Conservation (phyloP, 2,113 vertebrate genomes). For the Cebus imitator region DNA sequence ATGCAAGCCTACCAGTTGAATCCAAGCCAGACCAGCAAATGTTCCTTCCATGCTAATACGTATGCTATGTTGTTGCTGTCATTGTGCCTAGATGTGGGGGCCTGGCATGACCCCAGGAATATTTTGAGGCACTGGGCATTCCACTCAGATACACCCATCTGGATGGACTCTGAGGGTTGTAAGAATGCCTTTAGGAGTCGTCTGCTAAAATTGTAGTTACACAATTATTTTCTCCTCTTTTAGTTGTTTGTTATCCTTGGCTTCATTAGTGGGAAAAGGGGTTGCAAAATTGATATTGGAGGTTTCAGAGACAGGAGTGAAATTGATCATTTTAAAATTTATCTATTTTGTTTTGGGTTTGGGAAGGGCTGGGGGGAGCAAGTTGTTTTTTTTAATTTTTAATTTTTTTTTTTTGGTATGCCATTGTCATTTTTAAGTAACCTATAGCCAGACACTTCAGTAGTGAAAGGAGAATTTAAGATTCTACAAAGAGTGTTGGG, state of each 20-base stretch:
- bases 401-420: background rate
- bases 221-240: conserved; percentile 47
- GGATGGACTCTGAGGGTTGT: background rate
- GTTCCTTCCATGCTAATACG: background rate
- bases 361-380: too few species aligned
- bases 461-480: background rate
- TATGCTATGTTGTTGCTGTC: background rate
- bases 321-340: background rate
- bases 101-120: background rate
- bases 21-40: background rate
- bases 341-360: conserved; percentile 9
- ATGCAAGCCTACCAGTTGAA: background rate
- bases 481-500: background rate
- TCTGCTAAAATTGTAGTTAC: conserved; percentile 36
- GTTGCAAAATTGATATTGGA: conserved; percentile 15
- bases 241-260: conserved; percentile 44
- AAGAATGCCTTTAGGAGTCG: background rate
- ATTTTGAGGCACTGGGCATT: background rate
- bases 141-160: background rate
- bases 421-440: conserved; percentile 4
- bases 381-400: background rate
- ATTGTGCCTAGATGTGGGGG: background rate
- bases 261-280: conserved; percentile 37
- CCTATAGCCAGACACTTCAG: background rate
- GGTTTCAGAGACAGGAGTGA: conserved; percentile 34